Base-by-base conservation (phyloP, 2,888 invertebrate genomes). In the Ceriagrion tenellum region DNA sequence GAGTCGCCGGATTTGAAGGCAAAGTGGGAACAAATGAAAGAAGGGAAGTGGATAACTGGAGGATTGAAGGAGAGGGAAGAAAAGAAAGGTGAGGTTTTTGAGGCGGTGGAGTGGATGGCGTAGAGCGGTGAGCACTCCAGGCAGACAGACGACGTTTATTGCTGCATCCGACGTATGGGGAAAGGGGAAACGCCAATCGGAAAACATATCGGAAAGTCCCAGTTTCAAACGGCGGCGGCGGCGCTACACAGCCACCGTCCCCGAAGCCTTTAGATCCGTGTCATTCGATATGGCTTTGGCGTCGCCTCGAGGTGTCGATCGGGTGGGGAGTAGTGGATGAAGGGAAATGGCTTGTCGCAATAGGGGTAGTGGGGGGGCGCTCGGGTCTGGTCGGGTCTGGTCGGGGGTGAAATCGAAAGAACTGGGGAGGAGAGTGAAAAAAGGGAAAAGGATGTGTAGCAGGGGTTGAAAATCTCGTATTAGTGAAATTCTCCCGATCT, bases 151-250 rank as follows among this genome's bases (percentile, higher is more conserved):
- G 88, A 35, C 23, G 88, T 23, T 88, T 35, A 47, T 47, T 47
- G 40, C 47, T 88, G 88, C 88, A 88, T 88, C 26, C 69, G 69
- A 69, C 69, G 69, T 69, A 69, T n/a, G n/a, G 26, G n/a, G 47
- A 47, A 4, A 47, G 47, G 47, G 69, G 69, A n/a, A 88, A 20
- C 88, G 88, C 40, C 88, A 47, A 47, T 88, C 88, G 40, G 88
- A 40, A 88, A 88, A 88, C 88, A 88, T 88, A 88, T 88, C 88
- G 88, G 88, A 88, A 88, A 88, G 88, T 47, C 88, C 88, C 88
- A 88, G 88, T 88, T 88, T 40, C 40, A 40, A 88, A 40, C 88
- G 47, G 23, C 47, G 47, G 23, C 47, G 47, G 47, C 47, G 47
- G 47, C 47, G 40, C 88, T 26, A 69, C 69, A 69, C 47, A 23